Base-by-base conservation (phyloP, 2,113 vertebrate genomes). In the Erpornis zantholeuca region DNA sequence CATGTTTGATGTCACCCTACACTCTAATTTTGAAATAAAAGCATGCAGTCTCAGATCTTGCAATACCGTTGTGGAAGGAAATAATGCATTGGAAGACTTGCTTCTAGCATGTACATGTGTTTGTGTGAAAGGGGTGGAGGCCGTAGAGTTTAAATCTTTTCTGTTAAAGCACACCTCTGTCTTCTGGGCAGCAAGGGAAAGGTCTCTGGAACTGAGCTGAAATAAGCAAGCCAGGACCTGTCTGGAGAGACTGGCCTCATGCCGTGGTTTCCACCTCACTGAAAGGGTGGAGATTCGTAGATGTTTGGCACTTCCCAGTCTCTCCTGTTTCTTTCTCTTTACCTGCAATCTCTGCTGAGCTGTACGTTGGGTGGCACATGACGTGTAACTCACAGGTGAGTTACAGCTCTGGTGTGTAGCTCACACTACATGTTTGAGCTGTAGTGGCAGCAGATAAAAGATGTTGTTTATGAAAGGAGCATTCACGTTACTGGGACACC, bases 351-450 rank as follows among this genome's bases (percentile, higher is more conserved):
- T 73, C 36, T 60, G 49, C 60, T 70, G 33, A 70, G 42, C n/a
- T 70, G 44, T 50, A 1, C 40, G 35, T 21, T 29, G 77, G 38
- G 33, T 59, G 50, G 68, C 35, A 54, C 20, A 10, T 5, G 18
- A 7, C 0, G 1, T 27, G 56, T 54, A 61, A 61, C 25, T 42
- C 79, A 11, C 0, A 0, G 17, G 19, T 54, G 54, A 53, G 40
- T 56, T 82, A 63, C 71, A 71, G 0, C 75, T 49, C 40, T 56
- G 78, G 29, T 53, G n/a, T 52, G 76, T 53, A 72, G 50, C 38
- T 89, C 15, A 5, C 24, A 6, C 22, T 16, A 3, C 11, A 1
- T 12, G 49, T 69, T 63, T 36, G 31, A 70, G 31, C 22, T 70
- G 49, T 14, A 63, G 35, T 63, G 56, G 27, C 71, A 77, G 71